Conservation (phyloP, 2,888 invertebrate genomes). For the Drosophila peninsularis region DNA sequence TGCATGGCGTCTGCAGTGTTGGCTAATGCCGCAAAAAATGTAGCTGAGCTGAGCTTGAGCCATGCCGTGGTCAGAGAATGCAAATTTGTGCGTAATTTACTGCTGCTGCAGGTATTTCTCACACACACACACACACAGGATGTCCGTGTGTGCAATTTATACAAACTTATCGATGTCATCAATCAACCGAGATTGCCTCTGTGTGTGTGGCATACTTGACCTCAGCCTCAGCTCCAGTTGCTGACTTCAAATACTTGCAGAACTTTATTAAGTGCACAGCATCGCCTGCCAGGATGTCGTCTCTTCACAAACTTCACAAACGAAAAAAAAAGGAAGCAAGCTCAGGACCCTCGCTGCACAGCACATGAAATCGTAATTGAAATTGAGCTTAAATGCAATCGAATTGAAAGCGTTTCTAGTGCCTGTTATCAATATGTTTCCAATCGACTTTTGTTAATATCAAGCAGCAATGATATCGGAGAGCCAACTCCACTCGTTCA, state of each 20-base stretch:
- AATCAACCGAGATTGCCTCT: slow-evolving; percentile 65
- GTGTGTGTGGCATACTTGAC: slow-evolving; percentile 14
- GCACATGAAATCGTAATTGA: slow-evolving; percentile 33
- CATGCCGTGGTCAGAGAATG: slow-evolving; percentile 22
- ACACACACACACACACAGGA: slow-evolving; percentile 17
- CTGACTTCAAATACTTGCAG: slow-evolving; percentile 41
- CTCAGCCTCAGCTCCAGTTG: slow-evolving; percentile 31
- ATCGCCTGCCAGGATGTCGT: slow-evolving; percentile 41
- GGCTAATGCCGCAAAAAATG: slow-evolving; percentile 22
- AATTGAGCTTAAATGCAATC: slow-evolving; percentile 30
- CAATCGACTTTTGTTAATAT: slow-evolving; percentile 45
- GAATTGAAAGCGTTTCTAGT: slow-evolving; percentile 34
- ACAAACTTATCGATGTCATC: slow-evolving; percentile 83
- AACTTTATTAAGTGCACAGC: slow-evolving; percentile 70
- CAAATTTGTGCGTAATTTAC: slow-evolving; percentile 47
- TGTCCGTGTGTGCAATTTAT: slow-evolving; percentile 68
- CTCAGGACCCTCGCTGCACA: slow-evolving; percentile 1
- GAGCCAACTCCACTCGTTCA: background rate
- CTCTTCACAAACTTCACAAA: slow-evolving; percentile 35
- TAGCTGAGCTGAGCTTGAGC: slow-evolving; percentile 1
- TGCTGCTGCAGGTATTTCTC: slow-evolving; percentile 30
- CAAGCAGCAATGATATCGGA: background rate
- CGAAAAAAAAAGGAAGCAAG: background rate
- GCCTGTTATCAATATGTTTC: slow-evolving; percentile 39
- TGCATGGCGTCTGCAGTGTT: slow-evolving; percentile 23